Evolutionary conservation across 35 echinoderm and acorn worm genomes (phyloP).

Genomic region (Amphiura filiformis): DNA sequence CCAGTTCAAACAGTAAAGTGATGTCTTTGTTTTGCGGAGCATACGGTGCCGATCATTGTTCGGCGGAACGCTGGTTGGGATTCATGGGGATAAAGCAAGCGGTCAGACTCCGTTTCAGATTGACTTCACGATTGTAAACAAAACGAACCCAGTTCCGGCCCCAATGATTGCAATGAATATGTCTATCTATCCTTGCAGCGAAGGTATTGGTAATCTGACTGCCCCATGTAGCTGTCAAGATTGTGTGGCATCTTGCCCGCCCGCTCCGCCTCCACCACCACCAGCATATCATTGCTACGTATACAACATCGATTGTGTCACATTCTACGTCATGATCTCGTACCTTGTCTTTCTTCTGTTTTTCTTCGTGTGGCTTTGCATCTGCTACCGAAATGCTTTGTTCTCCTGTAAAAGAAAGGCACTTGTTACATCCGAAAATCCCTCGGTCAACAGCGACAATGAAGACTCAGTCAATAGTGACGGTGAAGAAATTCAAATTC

Average conservation of each 20-base stretch:
- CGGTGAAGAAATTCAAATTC: not conserved
- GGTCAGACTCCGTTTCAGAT: constrained; percentile 85
- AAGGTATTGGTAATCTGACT: constrained; percentile 48
- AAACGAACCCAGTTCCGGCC: not conserved
- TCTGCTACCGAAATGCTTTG: not conserved
- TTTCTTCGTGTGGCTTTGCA: not conserved
- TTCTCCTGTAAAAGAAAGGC: not conserved
- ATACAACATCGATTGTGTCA: not conserved
- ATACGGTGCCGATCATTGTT: constrained; percentile 63
- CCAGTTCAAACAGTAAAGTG: constrained; percentile 72
- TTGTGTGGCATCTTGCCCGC: constrained; percentile 76
- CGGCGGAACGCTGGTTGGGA: constrained; percentile 65
- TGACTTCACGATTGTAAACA: constrained; percentile 43
- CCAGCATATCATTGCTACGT: not conserved
- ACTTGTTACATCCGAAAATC: not conserved
- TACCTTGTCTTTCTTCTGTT: not conserved
- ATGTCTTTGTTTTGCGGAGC: constrained; percentile 74
- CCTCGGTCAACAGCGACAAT: not conserved
- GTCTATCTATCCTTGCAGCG: constrained; percentile 56
- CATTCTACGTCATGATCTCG: not conserved
- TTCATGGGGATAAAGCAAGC: constrained; percentile 77
- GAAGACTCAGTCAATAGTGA: no score
- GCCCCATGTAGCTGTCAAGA: constrained; percentile 91
- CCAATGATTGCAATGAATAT: constrained; percentile 56
- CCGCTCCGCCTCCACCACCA: constrained; percentile 46